Base-by-base conservation (phyloP, 2,797 vertebrate species). In the Psittacula derbiana region DNA sequence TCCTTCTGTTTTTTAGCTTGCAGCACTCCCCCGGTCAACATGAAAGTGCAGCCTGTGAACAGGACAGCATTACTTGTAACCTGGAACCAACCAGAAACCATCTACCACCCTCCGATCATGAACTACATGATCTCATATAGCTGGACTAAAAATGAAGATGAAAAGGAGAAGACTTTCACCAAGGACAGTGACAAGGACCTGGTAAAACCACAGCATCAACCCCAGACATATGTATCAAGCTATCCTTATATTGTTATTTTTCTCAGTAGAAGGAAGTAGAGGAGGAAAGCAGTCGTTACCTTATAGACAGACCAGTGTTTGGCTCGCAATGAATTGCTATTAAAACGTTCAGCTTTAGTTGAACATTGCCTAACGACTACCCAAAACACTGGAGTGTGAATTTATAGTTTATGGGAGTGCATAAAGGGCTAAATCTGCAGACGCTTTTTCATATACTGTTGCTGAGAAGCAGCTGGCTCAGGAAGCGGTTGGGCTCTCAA, bases 41-140 rank as follows among this genome's bases (percentile, higher is more conserved):
- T 99, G 99, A 99, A 99, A 97, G 99, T 99, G 92, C 99, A 99
- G 96, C 99, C 99, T 15, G 97, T 99, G 80, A 99, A 99, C 95
- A 97, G 97, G 96, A 99, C 99, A 0, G 98, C 99, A 0, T 97
- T 99, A 86, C 98, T 99, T 90, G 99, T 99, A 46, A 98, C 99
- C 90, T 99, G 99, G 99, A 98, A 99, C 66, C 98, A 97, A 53
- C 99, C 99, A 0, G 99, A 99, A 97, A 98, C 98, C 90, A 98
- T 98, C 97, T 99, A 99, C 97, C 99, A 99, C 88, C 99, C 99
- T 2, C 99, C 99, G 1, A 99, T 99, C 97, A 98, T 99, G 96
- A 99, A 98, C 97, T 99, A 99, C 97, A 98, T 99, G 98, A 98
- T 99, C 93, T 99, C 99, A 71, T 99, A 99, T 95, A 99, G 99